phyloP scores from a whole-genome alignment of 1,140 invertebrate species.

The Teleogryllus occipitalis region DNA sequence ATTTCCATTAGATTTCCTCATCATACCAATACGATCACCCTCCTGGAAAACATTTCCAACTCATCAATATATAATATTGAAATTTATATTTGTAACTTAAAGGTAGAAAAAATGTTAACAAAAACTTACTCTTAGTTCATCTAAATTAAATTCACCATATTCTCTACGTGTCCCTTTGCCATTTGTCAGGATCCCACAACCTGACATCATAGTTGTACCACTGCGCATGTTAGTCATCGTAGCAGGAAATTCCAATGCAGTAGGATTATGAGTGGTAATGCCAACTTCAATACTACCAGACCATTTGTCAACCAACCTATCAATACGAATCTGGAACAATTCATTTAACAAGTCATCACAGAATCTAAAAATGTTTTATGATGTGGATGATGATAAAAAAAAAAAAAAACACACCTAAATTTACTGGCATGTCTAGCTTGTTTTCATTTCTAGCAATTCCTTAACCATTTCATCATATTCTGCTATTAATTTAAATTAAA shows the following conservation, averaged over 20 bases:
- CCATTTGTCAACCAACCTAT: conserved; percentile 86
- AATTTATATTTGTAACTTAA: not conserved
- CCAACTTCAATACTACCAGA: conserved; percentile 90
- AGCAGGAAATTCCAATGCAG: conserved; percentile 80
- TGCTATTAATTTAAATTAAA: too few species aligned
- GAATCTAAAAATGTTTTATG: not conserved
- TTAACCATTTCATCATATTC: too few species aligned
- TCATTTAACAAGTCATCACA: not conserved
- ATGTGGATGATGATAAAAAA: too few species aligned
- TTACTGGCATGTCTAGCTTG: too few species aligned
- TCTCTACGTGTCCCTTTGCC: conserved; percentile 86
- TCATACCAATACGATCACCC: conserved; percentile 82
- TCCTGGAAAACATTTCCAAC: conserved; percentile 44
- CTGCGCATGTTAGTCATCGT: conserved; percentile 96
- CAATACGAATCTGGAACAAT: conserved; percentile 64
- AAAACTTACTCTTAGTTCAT: conserved; percentile 67
- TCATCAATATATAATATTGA: not conserved
- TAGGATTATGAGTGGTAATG: conserved; percentile 87
- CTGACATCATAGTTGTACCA: conserved; percentile 95
- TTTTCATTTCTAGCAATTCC: too few species aligned
- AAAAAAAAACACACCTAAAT: too few species aligned
- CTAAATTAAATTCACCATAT: conserved; percentile 90
- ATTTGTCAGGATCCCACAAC: conserved; percentile 88
- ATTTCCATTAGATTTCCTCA: conserved; percentile 69
- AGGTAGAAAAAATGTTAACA: not conserved